phyloP scores from a whole-genome alignment of 2,888 invertebrate genomes.

The Dastarcus helophoroides region DNA sequence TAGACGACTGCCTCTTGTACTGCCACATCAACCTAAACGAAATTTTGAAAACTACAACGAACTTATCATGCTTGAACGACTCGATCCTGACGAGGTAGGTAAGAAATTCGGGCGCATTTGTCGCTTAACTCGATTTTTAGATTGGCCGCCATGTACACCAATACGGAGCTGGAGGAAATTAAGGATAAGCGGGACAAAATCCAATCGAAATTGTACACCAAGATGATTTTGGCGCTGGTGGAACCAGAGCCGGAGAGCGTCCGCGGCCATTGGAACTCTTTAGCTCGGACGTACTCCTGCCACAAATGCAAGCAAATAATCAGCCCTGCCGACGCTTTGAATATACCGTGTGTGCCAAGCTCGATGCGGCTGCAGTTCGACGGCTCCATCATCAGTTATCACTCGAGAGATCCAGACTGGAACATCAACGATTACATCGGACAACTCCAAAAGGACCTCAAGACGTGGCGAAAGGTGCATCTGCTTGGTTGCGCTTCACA shows the following conservation, averaged over 20 bases:
- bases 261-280: slow-evolving; percentile 69
- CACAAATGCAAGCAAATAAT: slow-evolving; percentile 63
- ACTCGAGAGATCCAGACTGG: slow-evolving; percentile 66
- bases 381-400: slow-evolving; percentile 61
- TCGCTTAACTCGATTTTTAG: slow-evolving; percentile 41
- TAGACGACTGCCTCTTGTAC: slow-evolving; percentile 75
- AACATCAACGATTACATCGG: slow-evolving; percentile 69
- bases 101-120: too few species aligned
- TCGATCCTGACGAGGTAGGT: slow-evolving; percentile 48
- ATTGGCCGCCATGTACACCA: slow-evolving; percentile 78
- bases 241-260: slow-evolving; percentile 65
- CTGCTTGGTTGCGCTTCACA: too few species aligned
- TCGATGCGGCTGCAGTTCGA: slow-evolving; percentile 61
- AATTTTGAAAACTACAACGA: slow-evolving; percentile 74
- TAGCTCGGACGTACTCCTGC: slow-evolving; percentile 68
- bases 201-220: slow-evolving; percentile 71
- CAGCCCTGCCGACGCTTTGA: slow-evolving; percentile 55
- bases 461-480: slow-evolving; percentile 64
- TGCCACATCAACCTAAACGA: slow-evolving; percentile 81
- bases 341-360: slow-evolving; percentile 60
- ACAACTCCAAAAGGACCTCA: slow-evolving; percentile 63
- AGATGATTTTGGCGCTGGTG: slow-evolving; percentile 65
- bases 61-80: slow-evolving; percentile 81
- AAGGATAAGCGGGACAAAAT: slow-evolving; percentile 83
- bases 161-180: slow-evolving; percentile 72